Evolutionary conservation across 2,113 vertebrate species (phyloP), one percentile per base, ranked within the genome.

Genomic region (Sula dactylatra): DNA sequence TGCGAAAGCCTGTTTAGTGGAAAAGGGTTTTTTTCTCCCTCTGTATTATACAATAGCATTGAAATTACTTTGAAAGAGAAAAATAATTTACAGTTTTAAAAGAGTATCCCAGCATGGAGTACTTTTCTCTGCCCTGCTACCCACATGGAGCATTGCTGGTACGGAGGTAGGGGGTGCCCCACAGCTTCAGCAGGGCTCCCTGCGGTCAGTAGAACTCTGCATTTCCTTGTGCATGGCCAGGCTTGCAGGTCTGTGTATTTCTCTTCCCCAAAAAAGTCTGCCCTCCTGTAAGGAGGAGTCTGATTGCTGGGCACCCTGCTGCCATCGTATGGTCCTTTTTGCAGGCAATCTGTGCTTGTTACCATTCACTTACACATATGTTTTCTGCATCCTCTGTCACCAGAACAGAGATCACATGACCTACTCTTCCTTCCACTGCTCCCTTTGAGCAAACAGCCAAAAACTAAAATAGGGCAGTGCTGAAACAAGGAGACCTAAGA

Each of bases 1-100:
- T 97, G 94, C 9, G 88, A 96, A 97, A 97, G 58, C 84, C 71
- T 96, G 93, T 81, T 84, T 90, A 69, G 85, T 36, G 87, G 88
- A 69, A 84, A 94, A 96, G 65, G 34, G 11, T 5, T 44, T 26
- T 42, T 88, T 92, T 11, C 40, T 82, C 50, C 62, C 50, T 88
- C 78, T 86, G 19, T 70, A 77, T 95, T 95, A 97, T 22, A 88
- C 89, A 93, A 88, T 95, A 91, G 62, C 38, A 50, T 62, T 83
- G 84, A 91, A 85, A 89, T 82, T 62, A 72, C 69, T 91, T 82
- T 16, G 52, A 69, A 45, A 90, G n/a, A 87, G 55, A 90, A 76
- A 94, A 90, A 62, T 32, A 20, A 27, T 82, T 79, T 80, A 36
- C 16, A 44, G 31, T 66, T 93, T 83, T 73, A 58, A 59, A 84